Evolutionary conservation across 2,888 invertebrate species (phyloP).

Genomic region (Caenorhabditis sp.): DNA sequence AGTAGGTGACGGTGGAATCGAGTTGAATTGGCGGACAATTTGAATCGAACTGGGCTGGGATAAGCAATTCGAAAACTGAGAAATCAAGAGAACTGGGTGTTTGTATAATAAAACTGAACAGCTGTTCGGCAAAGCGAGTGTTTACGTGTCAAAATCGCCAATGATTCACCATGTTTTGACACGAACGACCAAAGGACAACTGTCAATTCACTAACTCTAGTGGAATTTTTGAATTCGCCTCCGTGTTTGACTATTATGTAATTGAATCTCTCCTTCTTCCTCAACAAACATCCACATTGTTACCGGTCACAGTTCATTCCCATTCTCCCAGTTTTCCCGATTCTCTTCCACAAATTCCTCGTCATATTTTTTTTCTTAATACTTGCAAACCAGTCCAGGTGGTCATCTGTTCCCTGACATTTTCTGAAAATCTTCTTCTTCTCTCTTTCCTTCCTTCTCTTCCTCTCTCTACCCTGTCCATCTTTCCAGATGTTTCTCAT

Average conservation of each 20-base stretch:
- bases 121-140: constrained; percentile 1
- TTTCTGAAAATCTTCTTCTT: background rate
- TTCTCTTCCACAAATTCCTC: constrained; percentile 9
- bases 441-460: background rate
- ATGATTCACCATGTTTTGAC: constrained; percentile 8
- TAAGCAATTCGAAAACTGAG: no score
- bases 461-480: background rate
- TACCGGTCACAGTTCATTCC: constrained; percentile 12
- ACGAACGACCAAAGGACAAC: background rate
- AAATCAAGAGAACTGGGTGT: background rate
- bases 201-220: no score
- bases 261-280: background rate
- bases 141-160: background rate
- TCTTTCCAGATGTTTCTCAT: constrained; percentile 43
- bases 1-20: constrained; percentile 19
- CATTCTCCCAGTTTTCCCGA: background rate
- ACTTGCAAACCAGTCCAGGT: no score
- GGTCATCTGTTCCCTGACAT: no score
- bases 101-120: background rate
- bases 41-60: no score
- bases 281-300: background rate
- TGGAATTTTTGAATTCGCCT: no score
- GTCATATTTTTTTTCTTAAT: background rate
- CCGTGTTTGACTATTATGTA: background rate
- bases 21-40: no score